These are phyloP conservation scores for Gasterosteus nipponicus DNA, from an alignment of 2,113 vertebrate species.

Conservation along the genomic window DNA sequence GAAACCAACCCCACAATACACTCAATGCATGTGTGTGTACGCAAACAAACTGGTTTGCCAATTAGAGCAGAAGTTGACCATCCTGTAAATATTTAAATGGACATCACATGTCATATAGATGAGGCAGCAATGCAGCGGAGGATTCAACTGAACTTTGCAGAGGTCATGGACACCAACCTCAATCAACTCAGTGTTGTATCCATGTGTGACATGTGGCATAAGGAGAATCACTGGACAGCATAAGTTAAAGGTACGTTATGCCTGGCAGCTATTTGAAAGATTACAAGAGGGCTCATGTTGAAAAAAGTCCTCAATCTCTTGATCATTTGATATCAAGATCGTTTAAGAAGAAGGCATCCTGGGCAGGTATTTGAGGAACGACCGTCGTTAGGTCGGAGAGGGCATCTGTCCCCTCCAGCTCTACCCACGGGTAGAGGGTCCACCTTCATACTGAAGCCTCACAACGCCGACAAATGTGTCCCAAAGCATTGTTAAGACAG, in stretches of 20 bases:
- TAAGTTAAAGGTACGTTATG: constrained; percentile 3
- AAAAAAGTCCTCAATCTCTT: constrained; percentile 18
- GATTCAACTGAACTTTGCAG: constrained; percentile 22
- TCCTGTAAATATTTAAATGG: constrained; percentile 73
- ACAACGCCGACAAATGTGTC: constrained; percentile 32
- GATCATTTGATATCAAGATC: constrained; percentile 21
- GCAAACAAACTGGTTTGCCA: constrained; percentile 61
- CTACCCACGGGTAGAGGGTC: constrained; percentile 15
- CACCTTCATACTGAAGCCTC: constrained; percentile 35
- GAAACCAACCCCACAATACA: constrained; percentile 47
- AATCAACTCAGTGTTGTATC: constrained; percentile 1
- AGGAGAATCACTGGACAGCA: constrained; percentile 24
- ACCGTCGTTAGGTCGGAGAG: constrained; percentile 16
- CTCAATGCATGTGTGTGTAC: not conserved
- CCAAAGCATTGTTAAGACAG: constrained; percentile 44
- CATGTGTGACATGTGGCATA: constrained; percentile 15
- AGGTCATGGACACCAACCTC: constrained; percentile 49
- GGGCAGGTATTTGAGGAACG: constrained; percentile 19
- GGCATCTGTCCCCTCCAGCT: constrained; percentile 41
- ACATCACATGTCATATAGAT: constrained; percentile 45
- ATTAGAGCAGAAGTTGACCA: constrained; percentile 77
- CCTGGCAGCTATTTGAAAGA: constrained; percentile 11
- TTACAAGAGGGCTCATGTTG: constrained; percentile 8
- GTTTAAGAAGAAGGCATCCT: constrained; percentile 7
- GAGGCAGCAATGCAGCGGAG: constrained; percentile 40